Conservation (phyloP, 2,113 vertebrate genomes). For the Calypte anna region DNA sequence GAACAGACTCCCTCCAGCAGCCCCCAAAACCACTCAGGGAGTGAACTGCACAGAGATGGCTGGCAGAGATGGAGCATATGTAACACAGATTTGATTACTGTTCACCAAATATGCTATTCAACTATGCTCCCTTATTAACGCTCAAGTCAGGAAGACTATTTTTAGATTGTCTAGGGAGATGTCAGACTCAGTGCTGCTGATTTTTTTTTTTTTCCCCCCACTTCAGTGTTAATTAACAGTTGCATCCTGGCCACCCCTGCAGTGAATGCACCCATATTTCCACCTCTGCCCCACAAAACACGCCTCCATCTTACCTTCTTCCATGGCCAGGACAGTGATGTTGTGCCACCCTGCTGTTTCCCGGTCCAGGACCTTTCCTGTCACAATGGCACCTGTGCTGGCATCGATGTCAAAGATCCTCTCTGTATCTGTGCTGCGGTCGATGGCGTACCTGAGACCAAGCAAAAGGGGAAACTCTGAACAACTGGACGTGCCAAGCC, state of each 20-base stretch:
- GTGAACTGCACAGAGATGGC: background rate
- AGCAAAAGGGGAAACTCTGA: background rate
- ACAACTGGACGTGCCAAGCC: background rate
- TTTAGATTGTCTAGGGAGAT: slow-evolving; percentile 61
- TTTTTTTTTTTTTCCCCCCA: background rate
- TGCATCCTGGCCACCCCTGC: background rate
- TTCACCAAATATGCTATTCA: slow-evolving; percentile 55
- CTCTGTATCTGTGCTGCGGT: slow-evolving; percentile 86
- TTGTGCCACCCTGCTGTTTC: slow-evolving; percentile 98
- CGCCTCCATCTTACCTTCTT: slow-evolving; percentile 84
- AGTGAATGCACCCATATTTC: background rate
- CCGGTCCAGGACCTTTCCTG: slow-evolving; percentile 90
- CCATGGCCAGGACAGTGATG: slow-evolving; percentile 92
- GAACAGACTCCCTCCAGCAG: background rate
- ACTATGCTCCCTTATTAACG: slow-evolving; percentile 31
- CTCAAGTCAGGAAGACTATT: slow-evolving; percentile 40
- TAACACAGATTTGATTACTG: slow-evolving; percentile 49
- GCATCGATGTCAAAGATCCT: slow-evolving; percentile 94
- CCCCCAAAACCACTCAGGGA: background rate
- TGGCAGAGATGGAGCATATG: background rate
- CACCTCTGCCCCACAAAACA: background rate
- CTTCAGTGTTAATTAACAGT: background rate
- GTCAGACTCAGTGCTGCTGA: background rate
- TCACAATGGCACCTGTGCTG: slow-evolving; percentile 88
- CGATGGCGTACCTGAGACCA: slow-evolving; percentile 88